phyloP scores from a whole-genome alignment of 2,888 invertebrate species.

The Herminia tarsipennalis region DNA sequence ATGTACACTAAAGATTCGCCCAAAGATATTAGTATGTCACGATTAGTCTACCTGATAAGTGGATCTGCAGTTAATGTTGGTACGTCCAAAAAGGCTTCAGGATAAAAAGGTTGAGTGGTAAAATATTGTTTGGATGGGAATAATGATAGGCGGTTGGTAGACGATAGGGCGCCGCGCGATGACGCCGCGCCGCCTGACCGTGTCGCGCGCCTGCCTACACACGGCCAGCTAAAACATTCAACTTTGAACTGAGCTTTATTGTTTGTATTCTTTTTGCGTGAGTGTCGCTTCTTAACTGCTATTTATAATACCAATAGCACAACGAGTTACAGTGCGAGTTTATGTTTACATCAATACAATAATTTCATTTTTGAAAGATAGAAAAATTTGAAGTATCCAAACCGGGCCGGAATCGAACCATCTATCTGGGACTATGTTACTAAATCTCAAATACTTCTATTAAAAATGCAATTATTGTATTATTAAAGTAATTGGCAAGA shows the following conservation, averaged over 20 bases:
- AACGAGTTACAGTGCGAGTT: no score
- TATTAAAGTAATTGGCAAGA: no score
- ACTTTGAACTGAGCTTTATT: conserved; percentile 28
- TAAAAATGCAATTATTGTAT: no score
- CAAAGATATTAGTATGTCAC: conserved; percentile 27
- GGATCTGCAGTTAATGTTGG: conserved; percentile 23
- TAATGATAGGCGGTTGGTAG: conserved; percentile 75
- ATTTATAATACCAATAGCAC: not conserved
- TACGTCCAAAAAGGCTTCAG: conserved; percentile 40
- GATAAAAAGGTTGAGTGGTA: conserved; percentile 44
- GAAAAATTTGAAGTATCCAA: no score
- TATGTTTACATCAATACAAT: no score
- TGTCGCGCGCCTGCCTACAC: conserved; percentile 45
- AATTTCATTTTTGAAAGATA: no score
- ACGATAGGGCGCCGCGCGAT: conserved; percentile 78
- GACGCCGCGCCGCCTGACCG: conserved; percentile 74
- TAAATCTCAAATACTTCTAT: no score
- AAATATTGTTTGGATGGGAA: conserved; percentile 63
- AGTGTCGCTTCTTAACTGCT: not conserved
- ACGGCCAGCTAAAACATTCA: conserved; percentile 28
- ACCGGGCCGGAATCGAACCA: no score
- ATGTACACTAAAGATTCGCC: conserved; percentile 25
- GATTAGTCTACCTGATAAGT: conserved; percentile 33
- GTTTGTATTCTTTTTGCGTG: not conserved
- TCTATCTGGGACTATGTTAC: no score